Base-by-base conservation (phyloP, 2,113 vertebrate genomes). In the Numida meleagris region DNA sequence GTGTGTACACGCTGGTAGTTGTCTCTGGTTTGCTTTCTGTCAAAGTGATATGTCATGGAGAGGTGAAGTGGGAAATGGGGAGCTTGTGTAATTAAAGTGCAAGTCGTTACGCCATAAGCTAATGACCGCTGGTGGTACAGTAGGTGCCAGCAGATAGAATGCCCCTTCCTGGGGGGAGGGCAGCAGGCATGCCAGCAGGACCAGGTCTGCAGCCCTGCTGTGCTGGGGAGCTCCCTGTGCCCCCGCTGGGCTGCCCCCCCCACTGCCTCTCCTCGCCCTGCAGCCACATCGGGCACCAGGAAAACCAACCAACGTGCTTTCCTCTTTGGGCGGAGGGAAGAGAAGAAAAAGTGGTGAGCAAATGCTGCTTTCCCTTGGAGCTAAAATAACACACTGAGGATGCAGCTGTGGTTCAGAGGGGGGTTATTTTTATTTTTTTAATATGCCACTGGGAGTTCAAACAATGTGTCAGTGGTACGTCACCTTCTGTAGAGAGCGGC, bases 401-500 rank as follows among this genome's bases (percentile, higher is more conserved):
- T 93, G 90, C 90, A 95, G 95, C 96, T 95, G 85, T 68, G 89
- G 63, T 95, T 93, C 78, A 67, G 82, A 94, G 72, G 72, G 76
- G 68, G 27, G 33, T 94, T 90, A 77, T 94, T 97, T 90, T 86
- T 85, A 80, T 93, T 94, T 96, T 90, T 93, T 87, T 80, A 94
- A 81, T 94, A 85, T 50, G 78, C 87, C 67, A 62, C 96, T 89
- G 95, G 89, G 95, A 96, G 93, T 90, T 97, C 86, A 96, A 95
- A 96, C 88, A 79, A 85, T 2, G 3, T 94, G 90, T 83, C 82
- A 78, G 90, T 42, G 66, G 70, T 74, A 43, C 1, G 24, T 33
- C 94, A 89, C 73, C 89, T 94, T 95, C 87, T 89, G 76, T 83
- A 76, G 83, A 78, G 88, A 90, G 89, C 0, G 0, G 65, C 53